Evolutionary conservation across 2,113 vertebrate species (phyloP), one percentile per base, ranked within the genome.

Genomic region (Gadus macrocephalus): DNA sequence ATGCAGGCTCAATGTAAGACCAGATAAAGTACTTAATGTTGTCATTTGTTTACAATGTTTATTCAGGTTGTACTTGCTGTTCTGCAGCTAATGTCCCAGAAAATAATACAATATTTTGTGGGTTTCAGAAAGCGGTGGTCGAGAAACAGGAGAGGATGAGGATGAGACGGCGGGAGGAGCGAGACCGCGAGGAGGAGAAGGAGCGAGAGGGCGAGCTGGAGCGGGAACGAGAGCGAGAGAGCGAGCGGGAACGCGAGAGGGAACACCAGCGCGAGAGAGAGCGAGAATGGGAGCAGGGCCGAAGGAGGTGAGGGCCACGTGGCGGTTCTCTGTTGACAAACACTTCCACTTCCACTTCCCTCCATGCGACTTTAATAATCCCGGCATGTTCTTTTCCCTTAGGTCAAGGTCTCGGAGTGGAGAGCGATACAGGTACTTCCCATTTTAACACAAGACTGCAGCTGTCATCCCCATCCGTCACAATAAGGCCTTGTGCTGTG

Each of bases 81-180:
- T 42, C 11, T 6, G 38, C 38, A 42, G 38, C 2, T 22, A 25
- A 25, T 66, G 3, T 42, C 16, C 8, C 25, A 15, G 1, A 38
- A 35, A 25, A 28, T 17, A n/a, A n/a, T 5, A 49, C 14, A 55
- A 64, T 5, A 2, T 55, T 25, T 60, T 19, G 35, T 35, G 27
- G 63, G 31, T 53, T 74, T 1, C 67, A 99, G 97, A 98, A 96
- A 93, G 92, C 95, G 25, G 97, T 98, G 70, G 83, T 94, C 74
- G 96, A 97, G 78, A 98, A 99, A 85, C 96, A 98, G 80, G 96
- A 98, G 85, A 92, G 94, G 82, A 94, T 98, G 81, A 92, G 96
- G 15, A 84, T 92, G 78, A 95, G 92, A 80, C 92, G 97, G 76
- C 91, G 96, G 89, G 97, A 99, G 89, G 96, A 98, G 75, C 90